These are phyloP conservation scores for Melinopterus prodromus DNA, from an alignment of 2,888 invertebrate genomes.

Conservation along the genomic window DNA sequence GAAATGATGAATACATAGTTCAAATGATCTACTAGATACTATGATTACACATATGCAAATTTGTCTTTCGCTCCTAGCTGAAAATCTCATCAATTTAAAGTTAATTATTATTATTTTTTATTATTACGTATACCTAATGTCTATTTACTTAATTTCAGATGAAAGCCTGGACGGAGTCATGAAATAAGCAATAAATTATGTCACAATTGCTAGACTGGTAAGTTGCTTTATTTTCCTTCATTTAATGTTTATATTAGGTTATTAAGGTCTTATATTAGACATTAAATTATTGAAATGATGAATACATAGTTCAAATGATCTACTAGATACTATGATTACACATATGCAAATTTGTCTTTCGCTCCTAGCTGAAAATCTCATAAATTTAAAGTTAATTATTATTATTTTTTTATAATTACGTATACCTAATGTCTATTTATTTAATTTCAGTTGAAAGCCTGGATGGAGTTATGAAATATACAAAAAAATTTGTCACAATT, in stretches of 20 bases:
- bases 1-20: constrained; percentile 54
- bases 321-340: constrained; percentile 48
- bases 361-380: constrained; percentile 46
- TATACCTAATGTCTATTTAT: background rate
- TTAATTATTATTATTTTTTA: constrained; percentile 24
- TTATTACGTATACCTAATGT: background rate
- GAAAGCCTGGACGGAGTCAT: background rate
- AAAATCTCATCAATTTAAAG: no score
- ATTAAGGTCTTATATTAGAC: background rate
- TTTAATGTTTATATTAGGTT: background rate
- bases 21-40: constrained; percentile 48
- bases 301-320: constrained; percentile 57
- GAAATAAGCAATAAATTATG: background rate
- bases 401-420: background rate
- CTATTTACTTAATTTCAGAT: no score
- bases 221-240: constrained; percentile 6
- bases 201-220: background rate
- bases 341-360: constrained; percentile 50
- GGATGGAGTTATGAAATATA: background rate
- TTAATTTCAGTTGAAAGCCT: constrained; percentile 11
- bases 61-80: constrained; percentile 53
- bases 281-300: constrained; percentile 46
- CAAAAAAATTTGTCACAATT: background rate
- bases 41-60: constrained; percentile 47
- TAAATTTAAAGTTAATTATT: constrained; percentile 34